Evolutionary conservation across 2,888 invertebrate species (phyloP).

Genomic region (Phortica okadai): DNA sequence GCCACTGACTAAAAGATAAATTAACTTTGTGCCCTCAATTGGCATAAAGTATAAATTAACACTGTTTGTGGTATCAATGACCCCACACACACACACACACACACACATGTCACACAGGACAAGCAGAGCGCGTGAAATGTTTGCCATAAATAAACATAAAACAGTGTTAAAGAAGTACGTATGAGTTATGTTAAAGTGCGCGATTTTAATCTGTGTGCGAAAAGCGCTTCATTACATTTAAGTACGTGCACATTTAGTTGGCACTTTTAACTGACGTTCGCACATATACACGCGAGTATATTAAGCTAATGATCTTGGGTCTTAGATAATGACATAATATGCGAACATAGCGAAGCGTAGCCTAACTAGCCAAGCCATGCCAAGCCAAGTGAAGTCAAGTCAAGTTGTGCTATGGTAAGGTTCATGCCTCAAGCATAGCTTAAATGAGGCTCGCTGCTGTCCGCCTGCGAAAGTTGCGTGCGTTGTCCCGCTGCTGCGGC

Average conservation of each 20-base stretch:
- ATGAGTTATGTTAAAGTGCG: neutral
- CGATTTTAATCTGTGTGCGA: slow-evolving; percentile 52
- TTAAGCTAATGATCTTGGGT: slow-evolving; percentile 61
- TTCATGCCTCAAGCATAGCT: neutral
- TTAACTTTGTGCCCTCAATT: too few relatives aligned
- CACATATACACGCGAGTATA: slow-evolving; percentile 43
- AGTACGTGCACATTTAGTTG: slow-evolving; percentile 27
- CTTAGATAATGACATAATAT: slow-evolving; percentile 51
- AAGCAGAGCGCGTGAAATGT: neutral
- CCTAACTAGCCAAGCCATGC: slow-evolving; percentile 1
- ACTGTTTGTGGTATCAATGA: too few relatives aligned
- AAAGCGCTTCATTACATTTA: slow-evolving; percentile 26
- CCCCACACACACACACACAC: too few relatives aligned
- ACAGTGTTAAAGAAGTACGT: neutral
- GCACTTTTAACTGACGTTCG: neutral
- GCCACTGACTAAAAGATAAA: too few relatives aligned
- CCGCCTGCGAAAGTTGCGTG: slow-evolving; percentile 56
- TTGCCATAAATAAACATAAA: neutral
- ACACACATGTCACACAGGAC: neutral
- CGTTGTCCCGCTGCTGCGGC: slow-evolving; percentile 22
- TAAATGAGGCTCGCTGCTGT: neutral
- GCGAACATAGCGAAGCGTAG: slow-evolving; percentile 7
- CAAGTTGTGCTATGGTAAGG: neutral
- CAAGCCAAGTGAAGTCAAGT: slow-evolving; percentile 4
- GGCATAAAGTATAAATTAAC: too few relatives aligned